Conservation (phyloP, 2,113 vertebrate genomes). For the Petaurus breviceps region DNA sequence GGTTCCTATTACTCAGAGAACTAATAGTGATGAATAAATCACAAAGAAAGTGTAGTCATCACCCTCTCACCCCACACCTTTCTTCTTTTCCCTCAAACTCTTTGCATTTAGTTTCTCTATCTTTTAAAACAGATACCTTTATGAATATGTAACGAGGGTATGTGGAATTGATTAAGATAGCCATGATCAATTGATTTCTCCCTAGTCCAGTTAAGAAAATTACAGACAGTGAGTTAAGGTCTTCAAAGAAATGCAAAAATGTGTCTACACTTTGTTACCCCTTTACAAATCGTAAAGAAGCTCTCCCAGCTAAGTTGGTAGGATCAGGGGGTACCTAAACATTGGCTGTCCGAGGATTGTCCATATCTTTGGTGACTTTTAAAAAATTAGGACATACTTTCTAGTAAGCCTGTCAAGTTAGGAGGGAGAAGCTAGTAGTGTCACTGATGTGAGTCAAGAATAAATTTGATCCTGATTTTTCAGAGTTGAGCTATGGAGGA, state of each 20-base stretch:
- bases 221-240: neutral
- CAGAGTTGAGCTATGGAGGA: neutral
- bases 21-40: conserved; percentile 11
- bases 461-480: neutral
- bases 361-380: neutral
- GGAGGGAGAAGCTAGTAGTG: neutral
- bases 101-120: neutral
- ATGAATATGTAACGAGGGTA: neutral
- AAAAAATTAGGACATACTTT: neutral
- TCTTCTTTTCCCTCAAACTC: neutral
- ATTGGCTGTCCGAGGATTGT: neutral
- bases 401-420: neutral
- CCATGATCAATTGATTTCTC: neutral
- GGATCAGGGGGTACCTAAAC: neutral
- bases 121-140: neutral
- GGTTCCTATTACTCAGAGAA: conserved; percentile 53
- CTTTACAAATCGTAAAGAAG: neutral
- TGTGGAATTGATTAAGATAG: neutral
- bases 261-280: neutral
- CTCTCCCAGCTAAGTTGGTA: neutral
- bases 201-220: neutral
- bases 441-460: neutral
- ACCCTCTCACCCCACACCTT: neutral
- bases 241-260: neutral
- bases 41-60: neutral